phyloP scores from a whole-genome alignment of 2,888 invertebrate species.

The Machimus rusticus region DNA sequence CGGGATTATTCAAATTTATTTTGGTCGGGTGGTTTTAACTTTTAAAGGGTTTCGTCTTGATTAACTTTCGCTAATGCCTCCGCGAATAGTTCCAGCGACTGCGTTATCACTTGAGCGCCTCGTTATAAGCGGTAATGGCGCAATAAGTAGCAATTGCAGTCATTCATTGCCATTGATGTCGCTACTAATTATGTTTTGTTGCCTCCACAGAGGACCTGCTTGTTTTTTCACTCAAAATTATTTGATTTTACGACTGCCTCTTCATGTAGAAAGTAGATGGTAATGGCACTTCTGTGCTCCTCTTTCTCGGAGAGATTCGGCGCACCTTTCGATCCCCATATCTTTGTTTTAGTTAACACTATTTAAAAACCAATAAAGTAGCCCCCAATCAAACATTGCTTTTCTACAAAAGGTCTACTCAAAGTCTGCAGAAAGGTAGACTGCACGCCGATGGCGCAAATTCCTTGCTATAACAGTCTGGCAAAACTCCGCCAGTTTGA shows the following conservation, averaged over 20 bases:
- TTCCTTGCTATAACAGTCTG: too few species aligned
- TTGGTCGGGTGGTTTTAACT: not conserved
- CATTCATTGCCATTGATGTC: not conserved
- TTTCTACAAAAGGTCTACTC: too few species aligned
- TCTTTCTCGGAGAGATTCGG: too few species aligned
- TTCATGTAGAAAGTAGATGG: not conserved
- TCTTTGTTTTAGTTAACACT: too few species aligned
- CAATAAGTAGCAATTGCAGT: not conserved
- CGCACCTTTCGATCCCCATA: too few species aligned
- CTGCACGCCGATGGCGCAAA: too few species aligned
- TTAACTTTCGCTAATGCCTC: not conserved
- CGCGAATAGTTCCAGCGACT: not conserved
- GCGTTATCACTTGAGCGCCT: not conserved
- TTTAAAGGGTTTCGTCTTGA: not conserved
- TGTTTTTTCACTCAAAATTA: not conserved
- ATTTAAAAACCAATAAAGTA: too few species aligned
- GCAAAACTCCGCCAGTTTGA: too few species aligned
- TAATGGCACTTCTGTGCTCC: too few species aligned
- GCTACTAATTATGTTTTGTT: not conserved
- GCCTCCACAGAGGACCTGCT: not conserved
- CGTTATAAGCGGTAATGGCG: not conserved
- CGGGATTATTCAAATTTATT: slow-evolving; percentile 6
- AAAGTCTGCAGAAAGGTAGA: too few species aligned
- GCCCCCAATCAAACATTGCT: too few species aligned
- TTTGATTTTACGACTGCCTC: not conserved